Evolutionary conservation across 2,113 vertebrate species (phyloP).

Genomic region (Ochotona curzoniae): DNA sequence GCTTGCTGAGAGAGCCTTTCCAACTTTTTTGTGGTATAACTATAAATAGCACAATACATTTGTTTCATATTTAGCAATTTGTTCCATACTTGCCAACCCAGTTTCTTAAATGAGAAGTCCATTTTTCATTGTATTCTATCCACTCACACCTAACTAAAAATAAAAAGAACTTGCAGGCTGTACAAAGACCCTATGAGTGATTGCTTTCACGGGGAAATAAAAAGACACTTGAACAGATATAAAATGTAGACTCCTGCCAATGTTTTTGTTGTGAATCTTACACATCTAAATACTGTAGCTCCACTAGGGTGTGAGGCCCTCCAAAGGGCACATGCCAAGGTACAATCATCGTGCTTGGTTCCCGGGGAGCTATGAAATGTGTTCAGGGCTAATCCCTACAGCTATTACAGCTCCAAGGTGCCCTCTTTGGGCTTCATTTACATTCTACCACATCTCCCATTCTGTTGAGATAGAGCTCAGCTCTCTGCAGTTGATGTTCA

Average conservation of each 20-base stretch:
- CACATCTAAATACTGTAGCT: neutral
- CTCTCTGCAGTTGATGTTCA: neutral
- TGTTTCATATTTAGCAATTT: neutral
- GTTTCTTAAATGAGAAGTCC: neutral
- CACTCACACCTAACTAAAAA: neutral
- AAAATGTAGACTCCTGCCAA: neutral
- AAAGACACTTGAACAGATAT: neutral
- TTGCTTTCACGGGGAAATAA: neutral
- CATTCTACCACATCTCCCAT: neutral
- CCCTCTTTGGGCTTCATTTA: conserved; percentile 25
- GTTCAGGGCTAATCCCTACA: neutral
- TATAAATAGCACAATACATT: conserved; percentile 15
- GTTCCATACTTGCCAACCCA: neutral
- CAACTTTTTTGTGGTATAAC: neutral
- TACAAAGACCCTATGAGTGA: neutral
- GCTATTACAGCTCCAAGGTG: neutral
- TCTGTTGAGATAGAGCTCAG: neutral
- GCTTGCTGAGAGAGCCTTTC: neutral
- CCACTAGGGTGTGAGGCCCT: neutral
- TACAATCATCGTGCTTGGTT: neutral
- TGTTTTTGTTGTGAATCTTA: neutral
- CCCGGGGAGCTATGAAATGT: neutral
- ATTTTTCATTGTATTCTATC: neutral
- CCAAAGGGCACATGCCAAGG: neutral
- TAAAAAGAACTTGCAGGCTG: neutral